These are phyloP conservation scores for Prionchulus punctatus DNA, from an alignment of 2,888 invertebrate species.

Conservation along the genomic window DNA sequence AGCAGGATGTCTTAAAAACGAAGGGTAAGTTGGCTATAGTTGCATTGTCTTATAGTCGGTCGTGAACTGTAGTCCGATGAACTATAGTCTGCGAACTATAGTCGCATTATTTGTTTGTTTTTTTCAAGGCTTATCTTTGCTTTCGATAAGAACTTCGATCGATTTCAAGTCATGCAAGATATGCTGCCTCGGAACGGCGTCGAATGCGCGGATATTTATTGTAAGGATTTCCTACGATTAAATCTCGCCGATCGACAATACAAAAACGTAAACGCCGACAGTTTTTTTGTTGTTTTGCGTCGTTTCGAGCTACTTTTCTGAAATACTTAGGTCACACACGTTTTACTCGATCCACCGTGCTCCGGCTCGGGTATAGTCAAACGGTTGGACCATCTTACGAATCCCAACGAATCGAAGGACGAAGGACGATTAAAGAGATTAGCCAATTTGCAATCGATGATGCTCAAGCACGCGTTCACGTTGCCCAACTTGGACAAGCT, in stretches of 20 bases:
- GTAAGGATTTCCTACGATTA: conserved; percentile 55
- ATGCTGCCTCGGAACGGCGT: conserved; percentile 50
- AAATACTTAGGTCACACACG: conserved; percentile 60
- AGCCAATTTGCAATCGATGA: conserved; percentile 46
- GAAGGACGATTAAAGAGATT: conserved; percentile 20
- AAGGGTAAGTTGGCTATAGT: conserved; percentile 47
- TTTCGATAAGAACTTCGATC: conserved; percentile 52
- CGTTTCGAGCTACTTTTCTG: not conserved
- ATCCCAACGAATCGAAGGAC: conserved; percentile 23
- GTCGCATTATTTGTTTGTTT: too few relatives aligned
- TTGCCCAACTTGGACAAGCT: conserved; percentile 69
- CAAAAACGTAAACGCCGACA: conserved; percentile 14
- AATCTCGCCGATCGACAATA: conserved; percentile 39
- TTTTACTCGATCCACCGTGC: conserved; percentile 91
- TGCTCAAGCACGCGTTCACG: conserved; percentile 64
- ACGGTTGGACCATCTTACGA: conserved; percentile 47
- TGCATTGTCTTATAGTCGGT: not conserved
- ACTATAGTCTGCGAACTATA: too few relatives aligned
- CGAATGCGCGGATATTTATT: conserved; percentile 48
- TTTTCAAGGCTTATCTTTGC: conserved; percentile 49
- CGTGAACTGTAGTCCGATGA: too few relatives aligned
- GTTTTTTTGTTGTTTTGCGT: not conserved
- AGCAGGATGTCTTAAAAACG: conserved; percentile 61
- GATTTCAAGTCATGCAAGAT: conserved; percentile 50
- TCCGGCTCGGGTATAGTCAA: conserved; percentile 64